Base-by-base conservation (phyloP, 2,113 vertebrate species). In the Xiphophorus maculatus region DNA sequence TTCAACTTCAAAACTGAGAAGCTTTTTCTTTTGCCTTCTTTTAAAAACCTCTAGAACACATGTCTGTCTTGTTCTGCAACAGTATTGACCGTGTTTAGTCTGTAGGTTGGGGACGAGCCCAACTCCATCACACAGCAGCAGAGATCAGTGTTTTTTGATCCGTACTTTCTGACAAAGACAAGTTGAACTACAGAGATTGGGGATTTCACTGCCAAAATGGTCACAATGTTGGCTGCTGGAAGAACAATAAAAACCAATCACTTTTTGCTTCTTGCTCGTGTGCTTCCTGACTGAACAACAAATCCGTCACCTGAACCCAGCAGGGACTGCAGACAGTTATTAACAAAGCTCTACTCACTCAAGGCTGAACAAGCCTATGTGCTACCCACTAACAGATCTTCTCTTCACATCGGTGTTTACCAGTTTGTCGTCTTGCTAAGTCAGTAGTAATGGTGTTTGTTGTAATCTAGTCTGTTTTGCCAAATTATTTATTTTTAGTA, bases 191-290 rank as follows among this genome's bases (percentile, higher is more conserved):
- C 28, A 71, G 77, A 74, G 64, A 86, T 68, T 77, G 58, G 63
- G 14, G 76, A 85, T 83, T 88, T 87, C 76, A 75, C 80, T 69
- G 63, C 30, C 33, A 84, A 72, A 89, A 87, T 80, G 74, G 78
- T 54, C 15, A 15, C 72, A 74, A 75, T 77, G 48, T 76, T 61
- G 67, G 69, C 48, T 87, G 22, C 89, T 80, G 73, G 60, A 30
- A 65, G 80, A 82, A 84, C 77, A 63, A 88, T 89, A 74, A 84
- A 83, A 90, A 89, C 7, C 76, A 88, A 76, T 83, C 76, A 82
- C 74, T 40, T 87, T 84, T 76, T 66, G 30, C 54, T 67, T 69
- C 33, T 81, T 54, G 60, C 67, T 68, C 61, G 32, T 83, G 68
- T 75, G 73, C 63, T 42, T 71, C 62, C 54, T 44, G 72, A 80